phyloP scores from a whole-genome alignment of 64 coral and sea anemone genomes.

The Porites australiensis region DNA sequence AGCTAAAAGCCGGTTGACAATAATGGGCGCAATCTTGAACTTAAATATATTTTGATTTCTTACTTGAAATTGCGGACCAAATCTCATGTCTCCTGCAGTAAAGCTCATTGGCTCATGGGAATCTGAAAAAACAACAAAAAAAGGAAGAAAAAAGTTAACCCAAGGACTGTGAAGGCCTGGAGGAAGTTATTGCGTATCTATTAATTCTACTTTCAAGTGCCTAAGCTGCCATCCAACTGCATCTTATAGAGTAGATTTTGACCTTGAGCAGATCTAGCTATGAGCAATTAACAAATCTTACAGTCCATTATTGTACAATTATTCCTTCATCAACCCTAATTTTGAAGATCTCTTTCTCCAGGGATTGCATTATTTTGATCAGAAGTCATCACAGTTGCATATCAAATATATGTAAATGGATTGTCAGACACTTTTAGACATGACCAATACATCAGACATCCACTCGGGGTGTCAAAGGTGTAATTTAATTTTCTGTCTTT shows the following conservation, averaged over 20 bases:
- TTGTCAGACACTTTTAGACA: neutral
- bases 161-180: neutral
- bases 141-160: neutral
- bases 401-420: neutral
- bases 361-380: no score
- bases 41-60: neutral
- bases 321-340: no score
- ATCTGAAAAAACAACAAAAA: slow-evolving; percentile 35
- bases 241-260: neutral
- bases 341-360: no score
- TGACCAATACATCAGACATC: neutral
- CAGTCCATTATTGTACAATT: no score
- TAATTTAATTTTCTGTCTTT: neutral
- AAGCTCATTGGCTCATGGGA: slow-evolving; percentile 12
- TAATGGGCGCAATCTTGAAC: neutral
- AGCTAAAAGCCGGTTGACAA: neutral
- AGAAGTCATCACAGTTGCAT: no score
- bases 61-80: slow-evolving; percentile 9
- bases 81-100: slow-evolving; percentile 11
- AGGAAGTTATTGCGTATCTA: neutral
- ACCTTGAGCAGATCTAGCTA: neutral
- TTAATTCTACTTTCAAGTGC: neutral
- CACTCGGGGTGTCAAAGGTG: neutral
- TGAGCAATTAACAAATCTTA: no score
- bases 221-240: neutral